Evolutionary conservation across 2,113 vertebrate genomes (phyloP).

Genomic region (Nibea albiflora): DNA sequence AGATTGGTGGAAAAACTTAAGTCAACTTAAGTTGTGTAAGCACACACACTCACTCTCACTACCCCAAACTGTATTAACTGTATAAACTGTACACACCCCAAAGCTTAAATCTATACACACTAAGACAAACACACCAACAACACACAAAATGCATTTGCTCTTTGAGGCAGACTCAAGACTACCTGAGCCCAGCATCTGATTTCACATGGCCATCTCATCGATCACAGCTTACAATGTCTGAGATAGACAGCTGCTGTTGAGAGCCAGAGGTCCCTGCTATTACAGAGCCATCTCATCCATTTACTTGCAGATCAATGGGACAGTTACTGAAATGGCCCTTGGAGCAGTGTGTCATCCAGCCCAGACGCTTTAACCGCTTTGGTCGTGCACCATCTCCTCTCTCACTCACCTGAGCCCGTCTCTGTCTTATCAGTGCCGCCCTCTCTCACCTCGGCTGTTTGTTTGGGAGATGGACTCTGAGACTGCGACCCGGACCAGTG

Average conservation of each 20-base stretch:
- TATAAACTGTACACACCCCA: neutral
- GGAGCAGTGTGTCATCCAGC: constrained; percentile 23
- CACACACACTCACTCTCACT: neutral
- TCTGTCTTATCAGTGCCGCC: constrained; percentile 29
- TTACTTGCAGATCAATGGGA: constrained; percentile 69
- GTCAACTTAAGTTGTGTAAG: too few relatives aligned
- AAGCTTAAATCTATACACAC: neutral
- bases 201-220: constrained; percentile 52
- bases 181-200: constrained; percentile 8
- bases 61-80: neutral
- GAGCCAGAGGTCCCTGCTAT: constrained; percentile 58
- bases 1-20: too few relatives aligned
- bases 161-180: neutral
- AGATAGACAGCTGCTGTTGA: constrained; percentile 62
- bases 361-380: constrained; percentile 34
- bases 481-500: constrained; percentile 1
- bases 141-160: neutral
- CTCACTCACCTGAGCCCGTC: constrained; percentile 22
- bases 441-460: constrained; percentile 50
- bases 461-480: constrained; percentile 36
- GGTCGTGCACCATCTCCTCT: constrained; percentile 22
- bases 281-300: constrained; percentile 70
- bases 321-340: constrained; percentile 58
- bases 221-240: constrained; percentile 55
- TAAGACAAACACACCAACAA: neutral